Base-by-base conservation (phyloP, 2,113 vertebrate genomes). In the Aspiorhynchus laticeps region DNA sequence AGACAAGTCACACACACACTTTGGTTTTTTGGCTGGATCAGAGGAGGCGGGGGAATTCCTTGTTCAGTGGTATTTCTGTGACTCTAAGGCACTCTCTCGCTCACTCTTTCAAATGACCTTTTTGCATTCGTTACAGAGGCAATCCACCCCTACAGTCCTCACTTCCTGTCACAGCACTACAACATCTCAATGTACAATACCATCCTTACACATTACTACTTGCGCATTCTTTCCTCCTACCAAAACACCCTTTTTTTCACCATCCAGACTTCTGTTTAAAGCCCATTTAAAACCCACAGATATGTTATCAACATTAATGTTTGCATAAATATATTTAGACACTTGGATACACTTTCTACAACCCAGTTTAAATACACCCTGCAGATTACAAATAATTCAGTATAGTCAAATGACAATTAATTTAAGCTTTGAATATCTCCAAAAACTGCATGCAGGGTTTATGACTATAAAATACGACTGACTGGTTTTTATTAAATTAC, bases 21-120 rank as follows among this genome's bases (percentile, higher is more conserved):
- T 92, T 90, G 63, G 73, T 88, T 93, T 92, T 91, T 94, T 94
- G 92, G 92, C 91, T 86, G 36, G 90, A 92, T 89, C 91, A 90
- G 91, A 87, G 89, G 91, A 94, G 95, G 95, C 90, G 93, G 95
- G 95, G 95, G 93, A 95, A 95, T 95, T 95, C 95, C 95, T 95
- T 90, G 90, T 93, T 91, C 76, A 83, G 92, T 94, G 79, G 86
- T 91, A 93, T 93, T 88, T 92, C 90, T 93, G 90, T 93, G 93
- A 92, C 91, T 90, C 91, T 93, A 91, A 91, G 90, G 91, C 88
- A 88, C 89, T 81, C 90, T 79, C 80, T 87, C 82, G 2, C 87
- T 84, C 78, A 14, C 84, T 87, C 80, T 81, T 73, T 31, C 83
- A 90, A 86, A 88, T 93, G 91, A 95, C 94, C 93, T 95, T 95